Evolutionary conservation across 2,113 vertebrate genomes (phyloP).

Genomic region (Collichthys lucidus): DNA sequence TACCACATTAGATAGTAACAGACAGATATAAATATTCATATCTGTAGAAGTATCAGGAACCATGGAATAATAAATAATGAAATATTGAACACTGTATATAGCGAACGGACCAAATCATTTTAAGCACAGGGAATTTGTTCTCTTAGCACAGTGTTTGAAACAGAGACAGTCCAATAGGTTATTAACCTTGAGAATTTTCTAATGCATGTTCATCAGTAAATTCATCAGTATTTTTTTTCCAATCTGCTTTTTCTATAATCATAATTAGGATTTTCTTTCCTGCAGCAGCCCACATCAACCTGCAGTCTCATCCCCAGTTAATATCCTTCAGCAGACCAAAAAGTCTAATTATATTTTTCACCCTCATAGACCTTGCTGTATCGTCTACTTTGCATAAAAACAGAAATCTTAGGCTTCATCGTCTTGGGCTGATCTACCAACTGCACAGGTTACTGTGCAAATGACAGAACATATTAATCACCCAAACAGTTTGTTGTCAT

Average conservation of each 20-base stretch:
- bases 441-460: conserved; percentile 64
- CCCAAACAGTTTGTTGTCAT: conserved; percentile 77
- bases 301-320: conserved; percentile 36
- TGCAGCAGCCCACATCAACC: conserved; percentile 41
- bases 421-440: conserved; percentile 46
- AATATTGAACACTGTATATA: not conserved
- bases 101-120: not conserved
- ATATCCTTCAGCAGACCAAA: conserved; percentile 55
- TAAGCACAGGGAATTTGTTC: not conserved
- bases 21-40: too few species aligned
- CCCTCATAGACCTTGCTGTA: conserved; percentile 50
- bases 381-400: conserved; percentile 63
- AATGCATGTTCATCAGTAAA: conserved; percentile 44
- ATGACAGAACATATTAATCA: conserved; percentile 78
- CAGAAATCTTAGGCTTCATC: conserved; percentile 48
- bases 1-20: not conserved
- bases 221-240: conserved; percentile 34
- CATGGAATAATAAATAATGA: not conserved
- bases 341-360: conserved; percentile 67
- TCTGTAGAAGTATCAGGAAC: not conserved
- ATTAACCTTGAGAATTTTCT: conserved; percentile 41
- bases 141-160: not conserved
- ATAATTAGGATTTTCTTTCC: conserved; percentile 49
- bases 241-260: conserved; percentile 57
- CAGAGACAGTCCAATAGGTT: conserved; percentile 27